phyloP scores from a whole-genome alignment of 1,140 invertebrate genomes.

The Ostrea denselamellosa region DNA sequence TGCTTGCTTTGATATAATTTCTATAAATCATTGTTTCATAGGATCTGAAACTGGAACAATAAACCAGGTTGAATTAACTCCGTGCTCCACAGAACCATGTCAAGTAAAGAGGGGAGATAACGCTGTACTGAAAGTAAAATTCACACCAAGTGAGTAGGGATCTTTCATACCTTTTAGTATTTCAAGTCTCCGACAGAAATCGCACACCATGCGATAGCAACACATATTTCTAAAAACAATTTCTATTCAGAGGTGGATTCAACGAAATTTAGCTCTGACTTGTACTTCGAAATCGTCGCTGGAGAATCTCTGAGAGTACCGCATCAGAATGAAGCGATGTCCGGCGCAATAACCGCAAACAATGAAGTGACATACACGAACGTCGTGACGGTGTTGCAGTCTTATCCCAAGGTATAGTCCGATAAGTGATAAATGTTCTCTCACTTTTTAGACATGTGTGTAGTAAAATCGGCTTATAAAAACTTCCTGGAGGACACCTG shows the following conservation, averaged over 20 bases:
- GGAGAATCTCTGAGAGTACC: slow-evolving; percentile 86
- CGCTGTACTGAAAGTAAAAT: slow-evolving; percentile 52
- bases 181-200: background rate
- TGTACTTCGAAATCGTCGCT: slow-evolving; percentile 84
- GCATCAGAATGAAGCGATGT: slow-evolving; percentile 82
- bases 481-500: too few species aligned
- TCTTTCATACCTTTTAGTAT: background rate
- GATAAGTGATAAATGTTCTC: too few species aligned
- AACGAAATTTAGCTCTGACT: slow-evolving; percentile 49
- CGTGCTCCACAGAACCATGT: slow-evolving; percentile 57
- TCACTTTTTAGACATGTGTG: too few species aligned
- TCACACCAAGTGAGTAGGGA: slow-evolving; percentile 57
- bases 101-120: slow-evolving; percentile 52
- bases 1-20: too few species aligned
- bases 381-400: slow-evolving; percentile 48
- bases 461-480: too few species aligned
- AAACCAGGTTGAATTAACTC: slow-evolving; percentile 53
- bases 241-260: slow-evolving; percentile 51
- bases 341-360: slow-evolving; percentile 48
- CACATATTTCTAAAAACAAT: background rate
- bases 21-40: background rate
- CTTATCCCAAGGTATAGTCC: slow-evolving; percentile 54
- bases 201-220: background rate
- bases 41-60: slow-evolving; percentile 56
- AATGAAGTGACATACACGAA: slow-evolving; percentile 52